phyloP scores from a whole-genome alignment of 2,888 invertebrate genomes.

The Parnassius orleans region DNA sequence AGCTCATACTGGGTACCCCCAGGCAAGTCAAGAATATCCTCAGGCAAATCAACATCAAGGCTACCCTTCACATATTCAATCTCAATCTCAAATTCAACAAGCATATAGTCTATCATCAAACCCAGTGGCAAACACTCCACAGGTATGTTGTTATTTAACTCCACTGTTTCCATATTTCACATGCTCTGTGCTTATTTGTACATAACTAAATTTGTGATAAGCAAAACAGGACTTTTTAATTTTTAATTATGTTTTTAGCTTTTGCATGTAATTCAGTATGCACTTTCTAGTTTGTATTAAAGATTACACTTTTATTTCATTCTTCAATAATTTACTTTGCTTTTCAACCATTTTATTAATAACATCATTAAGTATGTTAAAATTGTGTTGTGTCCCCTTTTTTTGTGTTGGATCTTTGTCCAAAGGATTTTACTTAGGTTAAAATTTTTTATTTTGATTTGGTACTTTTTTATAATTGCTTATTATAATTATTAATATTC shows the following conservation, averaged over 20 bases:
- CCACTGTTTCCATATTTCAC: slow-evolving; percentile 28
- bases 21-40: slow-evolving; percentile 42
- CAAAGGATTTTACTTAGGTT: too few species aligned
- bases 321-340: too few species aligned
- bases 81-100: slow-evolving; percentile 47
- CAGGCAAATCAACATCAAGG: slow-evolving; percentile 56
- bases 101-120: slow-evolving; percentile 52
- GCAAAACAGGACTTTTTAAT: slow-evolving; percentile 44
- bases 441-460: too few species aligned
- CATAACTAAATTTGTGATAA: slow-evolving; percentile 53
- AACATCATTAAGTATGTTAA: too few species aligned
- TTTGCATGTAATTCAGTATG: slow-evolving; percentile 5
- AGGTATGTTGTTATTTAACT: slow-evolving; percentile 54
- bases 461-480: too few species aligned
- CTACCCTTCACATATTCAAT: slow-evolving; percentile 46
- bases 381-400: too few species aligned
- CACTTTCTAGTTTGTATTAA: too few species aligned
- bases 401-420: too few species aligned
- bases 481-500: too few species aligned
- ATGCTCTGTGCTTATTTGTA: slow-evolving; percentile 29
- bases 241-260: slow-evolving; percentile 25
- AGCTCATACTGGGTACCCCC: slow-evolving; percentile 36
- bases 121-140: slow-evolving; percentile 44
- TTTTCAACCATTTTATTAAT: too few species aligned
- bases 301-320: too few species aligned